Percentiles rank a stretch among this genome's conserved stretches.
These are phyloP conservation scores for Aphaenogaster rudis DNA, from an alignment of 1,140 invertebrate genomes.

Conservation along the genomic window DNA sequence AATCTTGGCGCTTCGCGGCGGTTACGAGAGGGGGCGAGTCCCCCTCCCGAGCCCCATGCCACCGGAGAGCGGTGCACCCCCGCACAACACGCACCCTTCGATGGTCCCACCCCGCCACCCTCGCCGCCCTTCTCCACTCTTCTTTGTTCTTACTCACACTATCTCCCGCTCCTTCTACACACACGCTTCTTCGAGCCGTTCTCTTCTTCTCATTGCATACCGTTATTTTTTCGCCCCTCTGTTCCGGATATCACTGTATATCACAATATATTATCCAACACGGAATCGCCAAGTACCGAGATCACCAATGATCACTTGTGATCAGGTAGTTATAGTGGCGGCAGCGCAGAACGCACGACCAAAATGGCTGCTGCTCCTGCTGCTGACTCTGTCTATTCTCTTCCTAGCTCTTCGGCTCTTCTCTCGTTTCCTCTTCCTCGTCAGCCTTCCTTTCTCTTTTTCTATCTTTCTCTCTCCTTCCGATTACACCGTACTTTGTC, in stretches of 20 bases:
- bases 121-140: slow-evolving; percentile 62
- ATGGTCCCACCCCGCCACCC: slow-evolving; percentile 79
- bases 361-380: slow-evolving; percentile 79
- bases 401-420: neutral
- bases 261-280: slow-evolving; percentile 60
- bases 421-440: slow-evolving; percentile 6
- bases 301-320: slow-evolving; percentile 65
- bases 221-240: neutral
- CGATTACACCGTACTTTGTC: neutral
- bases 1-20: slow-evolving; percentile 92
- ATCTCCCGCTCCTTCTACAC: slow-evolving; percentile 1
- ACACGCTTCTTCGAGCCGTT: slow-evolving; percentile 16
- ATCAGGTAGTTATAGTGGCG: slow-evolving; percentile 69
- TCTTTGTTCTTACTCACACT: slow-evolving; percentile 57
- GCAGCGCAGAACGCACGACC: slow-evolving; percentile 76
- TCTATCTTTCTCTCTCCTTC: neutral
- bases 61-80: slow-evolving; percentile 82
- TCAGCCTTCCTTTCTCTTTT: neutral
- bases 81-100: slow-evolving; percentile 80
- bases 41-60: slow-evolving; percentile 87
- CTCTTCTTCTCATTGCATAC: slow-evolving; percentile 13
- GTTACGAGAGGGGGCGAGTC: slow-evolving; percentile 87
- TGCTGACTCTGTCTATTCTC: slow-evolving; percentile 58
- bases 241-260: slow-evolving; percentile 21
- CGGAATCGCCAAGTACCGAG: slow-evolving; percentile 62